A percentile compares a stretch with the other conserved stretches of the same genome.
Evolutionary conservation across 2,888 invertebrate genomes (phyloP).

Genomic region (Tenthredo mesomela): DNA sequence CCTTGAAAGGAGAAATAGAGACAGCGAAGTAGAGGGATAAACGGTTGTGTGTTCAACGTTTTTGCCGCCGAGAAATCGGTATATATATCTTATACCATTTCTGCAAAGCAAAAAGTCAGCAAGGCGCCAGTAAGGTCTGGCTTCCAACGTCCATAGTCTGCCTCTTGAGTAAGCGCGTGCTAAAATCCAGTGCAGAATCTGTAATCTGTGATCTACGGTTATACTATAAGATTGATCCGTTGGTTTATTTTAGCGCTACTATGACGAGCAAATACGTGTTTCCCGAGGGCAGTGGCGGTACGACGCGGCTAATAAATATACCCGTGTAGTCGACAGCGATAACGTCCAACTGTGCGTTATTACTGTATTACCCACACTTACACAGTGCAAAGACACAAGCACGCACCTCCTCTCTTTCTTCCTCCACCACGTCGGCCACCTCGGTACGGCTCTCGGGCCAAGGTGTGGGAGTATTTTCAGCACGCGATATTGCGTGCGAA

Average conservation of each 20-base stretch:
- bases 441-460: background rate
- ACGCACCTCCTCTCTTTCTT: constrained; percentile 29
- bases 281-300: constrained; percentile 19
- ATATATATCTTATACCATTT: background rate
- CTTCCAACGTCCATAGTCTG: background rate
- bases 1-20: background rate
- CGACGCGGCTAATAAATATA: constrained; percentile 63
- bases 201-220: constrained; percentile 3
- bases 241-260: constrained; percentile 43
- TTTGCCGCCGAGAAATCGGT: background rate
- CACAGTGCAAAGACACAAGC: background rate
- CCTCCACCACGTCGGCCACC: background rate
- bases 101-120: background rate
- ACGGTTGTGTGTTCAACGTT: background rate
- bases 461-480: constrained; percentile 65
- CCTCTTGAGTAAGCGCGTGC: background rate
- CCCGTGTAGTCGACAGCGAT: constrained; percentile 63
- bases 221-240: constrained; percentile 41
- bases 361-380: constrained; percentile 65
- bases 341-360: constrained; percentile 69
- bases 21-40: background rate
- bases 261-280: constrained; percentile 50
- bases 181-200: constrained; percentile 20
- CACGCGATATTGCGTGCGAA: constrained; percentile 76
- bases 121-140: background rate